A percentile compares a stretch with the other conserved stretches of the same genome.
Conservation (phyloP, 2,888 invertebrate genomes). For the Mesorhabditis sp. region DNA sequence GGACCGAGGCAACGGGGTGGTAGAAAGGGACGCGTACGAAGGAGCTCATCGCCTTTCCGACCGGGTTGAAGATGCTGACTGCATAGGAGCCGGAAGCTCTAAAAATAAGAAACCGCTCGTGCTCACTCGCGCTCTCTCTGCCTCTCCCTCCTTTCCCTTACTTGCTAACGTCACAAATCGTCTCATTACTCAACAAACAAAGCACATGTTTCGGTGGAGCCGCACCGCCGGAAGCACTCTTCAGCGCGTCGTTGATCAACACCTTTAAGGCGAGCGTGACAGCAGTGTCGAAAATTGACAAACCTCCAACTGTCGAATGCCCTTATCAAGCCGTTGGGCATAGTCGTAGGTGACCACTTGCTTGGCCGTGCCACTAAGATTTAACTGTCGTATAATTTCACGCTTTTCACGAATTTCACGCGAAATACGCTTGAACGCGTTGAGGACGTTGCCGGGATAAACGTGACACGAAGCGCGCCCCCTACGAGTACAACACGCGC, state of each 20-base stretch:
- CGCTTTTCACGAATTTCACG: too few relatives aligned
- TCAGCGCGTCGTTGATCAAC: not conserved
- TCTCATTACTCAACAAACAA: slow-evolving; percentile 51
- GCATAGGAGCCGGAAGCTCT: slow-evolving; percentile 17
- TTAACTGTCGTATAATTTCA: not conserved
- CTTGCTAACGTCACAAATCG: slow-evolving; percentile 40
- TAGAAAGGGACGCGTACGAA: slow-evolving; percentile 39
- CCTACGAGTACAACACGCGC: not conserved
- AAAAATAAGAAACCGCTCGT: not conserved
- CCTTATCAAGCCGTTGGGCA: slow-evolving; percentile 71
- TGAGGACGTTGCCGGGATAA: too few relatives aligned
- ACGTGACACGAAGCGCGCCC: too few relatives aligned
- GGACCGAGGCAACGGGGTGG: slow-evolving; percentile 25
- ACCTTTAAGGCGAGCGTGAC: not conserved
- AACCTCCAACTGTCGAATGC: slow-evolving; percentile 61
- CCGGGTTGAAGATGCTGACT: slow-evolving; percentile 47
- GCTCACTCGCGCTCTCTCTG: not conserved
- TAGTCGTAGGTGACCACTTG: slow-evolving; percentile 78
- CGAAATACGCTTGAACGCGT: too few relatives aligned
- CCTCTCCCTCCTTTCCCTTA: slow-evolving; percentile 14
- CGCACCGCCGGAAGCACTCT: not conserved
- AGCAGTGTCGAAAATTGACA: not conserved
- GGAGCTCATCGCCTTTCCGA: slow-evolving; percentile 14
- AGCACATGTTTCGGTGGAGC: slow-evolving; percentile 19
- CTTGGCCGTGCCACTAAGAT: slow-evolving; percentile 60